Conservation (phyloP, 2,797 vertebrate genomes). For the Hippocampus kuda region DNA sequence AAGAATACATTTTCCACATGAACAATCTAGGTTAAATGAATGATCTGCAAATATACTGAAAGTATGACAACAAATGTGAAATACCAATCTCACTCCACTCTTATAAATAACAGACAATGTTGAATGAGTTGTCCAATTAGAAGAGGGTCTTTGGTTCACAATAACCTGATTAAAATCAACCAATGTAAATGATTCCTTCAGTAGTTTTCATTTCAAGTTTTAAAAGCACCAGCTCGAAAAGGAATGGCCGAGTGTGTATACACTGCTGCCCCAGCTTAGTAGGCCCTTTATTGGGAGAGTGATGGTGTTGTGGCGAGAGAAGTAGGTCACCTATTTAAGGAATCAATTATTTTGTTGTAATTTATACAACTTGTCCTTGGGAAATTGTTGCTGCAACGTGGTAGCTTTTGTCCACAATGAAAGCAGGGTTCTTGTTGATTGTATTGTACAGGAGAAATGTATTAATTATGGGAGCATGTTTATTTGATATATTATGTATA, state of each 20-base stretch:
- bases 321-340: slow-evolving; percentile 5
- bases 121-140: neutral
- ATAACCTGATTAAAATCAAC: neutral
- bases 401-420: neutral
- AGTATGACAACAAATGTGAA: neutral
- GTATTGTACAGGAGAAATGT: neutral
- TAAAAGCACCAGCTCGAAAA: neutral
- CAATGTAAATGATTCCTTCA: neutral
- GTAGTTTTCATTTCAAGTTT: neutral
- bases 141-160: neutral
- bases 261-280: neutral
- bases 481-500: neutral
- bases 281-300: neutral
- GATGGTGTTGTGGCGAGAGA: neutral
- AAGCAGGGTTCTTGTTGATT: slow-evolving; percentile 1
- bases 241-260: neutral
- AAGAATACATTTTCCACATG: neutral
- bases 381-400: neutral
- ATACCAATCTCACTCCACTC: neutral
- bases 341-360: neutral
- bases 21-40: neutral
- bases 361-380: neutral
- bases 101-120: neutral
- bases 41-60: neutral
- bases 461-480: neutral